Base-by-base conservation (phyloP, 92 coral and sea anemone genomes). In the Muricea muricata region DNA sequence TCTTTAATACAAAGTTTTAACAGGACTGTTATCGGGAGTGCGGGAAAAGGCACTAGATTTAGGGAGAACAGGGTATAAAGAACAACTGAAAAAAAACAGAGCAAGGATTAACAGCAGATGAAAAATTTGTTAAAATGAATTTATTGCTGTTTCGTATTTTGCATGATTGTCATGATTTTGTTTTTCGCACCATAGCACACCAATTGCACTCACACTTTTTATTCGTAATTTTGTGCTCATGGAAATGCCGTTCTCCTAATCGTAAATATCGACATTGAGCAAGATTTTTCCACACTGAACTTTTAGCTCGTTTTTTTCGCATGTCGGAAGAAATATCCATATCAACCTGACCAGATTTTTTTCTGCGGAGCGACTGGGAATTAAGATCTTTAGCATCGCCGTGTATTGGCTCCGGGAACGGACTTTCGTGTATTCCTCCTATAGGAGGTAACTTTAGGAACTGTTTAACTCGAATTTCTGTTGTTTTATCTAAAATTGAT, bases 141-240 rank as follows among this genome's bases (percentile, higher is more conserved):
- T n/a, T n/a, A n/a, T n/a, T n/a, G n/a, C n/a, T n/a, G n/a, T n/a
- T n/a, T n/a, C n/a, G n/a, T n/a, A n/a, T n/a, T n/a, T n/a, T n/a
- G n/a, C n/a, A n/a, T n/a, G n/a, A n/a, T n/a, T n/a, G n/a, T 63
- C 70, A 63, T 20, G 35, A 5, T 78, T 32, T 32, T 6, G 37
- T 21, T 58, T 56, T 78, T 58, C 45, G 57, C 83, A 78, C 58
- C 71, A 78, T 78, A 0, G 83, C 37, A 56, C 83, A 78, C 83
- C 83, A 78, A 56, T 78, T 78, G 54, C 83, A 78, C 39, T 20
- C 30, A 21, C 83, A 78, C 17, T 39, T 58, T 14, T 58, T 37
- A 20, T 56, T 28, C 71, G 54, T 54, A 18, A 78, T 58, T 40
- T 32, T 57, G 18, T 78, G 69, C 14, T 56, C 33, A 24, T 20